Percentiles rank a stretch among this genome's conserved stretches.
Conservation (phyloP, 2,888 invertebrate genomes). For the Megamerina dolium region DNA sequence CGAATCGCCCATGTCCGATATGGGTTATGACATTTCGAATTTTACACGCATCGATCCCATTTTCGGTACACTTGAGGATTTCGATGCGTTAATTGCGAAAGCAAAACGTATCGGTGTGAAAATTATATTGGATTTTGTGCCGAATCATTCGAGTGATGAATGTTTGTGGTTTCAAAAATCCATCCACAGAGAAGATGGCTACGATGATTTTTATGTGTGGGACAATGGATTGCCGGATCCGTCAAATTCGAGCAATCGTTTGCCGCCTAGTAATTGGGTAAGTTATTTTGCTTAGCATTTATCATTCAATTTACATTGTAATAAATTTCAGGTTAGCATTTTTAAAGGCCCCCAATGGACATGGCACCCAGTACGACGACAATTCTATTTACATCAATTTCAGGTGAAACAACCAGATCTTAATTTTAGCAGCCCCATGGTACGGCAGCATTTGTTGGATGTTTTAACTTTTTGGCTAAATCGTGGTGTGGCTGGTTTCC, state of each 20-base stretch:
- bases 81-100: constrained; percentile 56
- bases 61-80: constrained; percentile 61
- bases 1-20: constrained; percentile 68
- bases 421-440: constrained; percentile 64
- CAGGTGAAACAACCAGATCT: constrained; percentile 69
- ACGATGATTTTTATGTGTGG: constrained; percentile 74
- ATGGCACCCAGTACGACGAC: constrained; percentile 57
- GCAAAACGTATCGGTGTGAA: constrained; percentile 53
- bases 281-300: background rate
- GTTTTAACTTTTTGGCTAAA: constrained; percentile 65
- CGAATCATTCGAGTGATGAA: constrained; percentile 71
- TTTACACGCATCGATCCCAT: constrained; percentile 61
- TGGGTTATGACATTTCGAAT: constrained; percentile 71
- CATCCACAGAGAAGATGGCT: constrained; percentile 55
- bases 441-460: constrained; percentile 62
- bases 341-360: constrained; percentile 66
- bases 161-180: constrained; percentile 82
- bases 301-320: background rate
- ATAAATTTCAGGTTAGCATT: constrained; percentile 32
- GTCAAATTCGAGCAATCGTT: constrained; percentile 17
- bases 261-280: constrained; percentile 36
- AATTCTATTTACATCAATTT: constrained; percentile 64
- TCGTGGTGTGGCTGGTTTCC: constrained; percentile 70
- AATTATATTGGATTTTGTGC: constrained; percentile 60
- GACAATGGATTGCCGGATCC: constrained; percentile 52